A percentile compares a stretch with the other conserved stretches of the same genome.
phyloP scores from a whole-genome alignment of 2,888 invertebrate genomes.

The Drosophila borborema region DNA sequence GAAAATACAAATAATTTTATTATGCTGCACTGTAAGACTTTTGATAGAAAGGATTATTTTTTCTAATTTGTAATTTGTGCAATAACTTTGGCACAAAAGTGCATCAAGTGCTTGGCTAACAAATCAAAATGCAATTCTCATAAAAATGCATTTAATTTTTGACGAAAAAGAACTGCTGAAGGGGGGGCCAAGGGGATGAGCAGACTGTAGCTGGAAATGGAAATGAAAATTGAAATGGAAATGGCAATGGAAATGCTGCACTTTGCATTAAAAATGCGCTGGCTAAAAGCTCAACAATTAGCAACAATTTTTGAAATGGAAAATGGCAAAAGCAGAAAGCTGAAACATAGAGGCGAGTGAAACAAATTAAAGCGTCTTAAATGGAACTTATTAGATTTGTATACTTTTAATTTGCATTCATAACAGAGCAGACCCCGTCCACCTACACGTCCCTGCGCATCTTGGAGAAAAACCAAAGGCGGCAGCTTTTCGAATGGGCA shows the following conservation, averaged over 20 bases:
- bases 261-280: constrained; percentile 79
- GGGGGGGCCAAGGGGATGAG: too few species aligned
- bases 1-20: neutral
- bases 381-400: constrained; percentile 84
- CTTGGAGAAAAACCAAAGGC: constrained; percentile 27
- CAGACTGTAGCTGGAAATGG: too few species aligned
- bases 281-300: constrained; percentile 80
- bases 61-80: constrained; percentile 45
- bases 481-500: constrained; percentile 13
- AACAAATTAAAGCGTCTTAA: constrained; percentile 79
- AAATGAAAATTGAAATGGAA: neutral
- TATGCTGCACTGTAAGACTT: too few species aligned
- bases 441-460: constrained; percentile 1
- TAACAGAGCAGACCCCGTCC: constrained; percentile 71
- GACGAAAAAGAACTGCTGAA: constrained; percentile 2
- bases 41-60: neutral
- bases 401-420: constrained; percentile 85
- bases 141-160: constrained; percentile 54
- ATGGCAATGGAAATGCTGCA: constrained; percentile 47
- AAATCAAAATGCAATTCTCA: constrained; percentile 54
- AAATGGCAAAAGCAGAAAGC: constrained; percentile 54
- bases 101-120: constrained; percentile 38
- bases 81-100: constrained; percentile 34
- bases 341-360: constrained; percentile 27
- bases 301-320: constrained; percentile 75